These are phyloP conservation scores for Notamacropus eugenii DNA, from an alignment of 2,797 vertebrate genomes.

Conservation along the genomic window DNA sequence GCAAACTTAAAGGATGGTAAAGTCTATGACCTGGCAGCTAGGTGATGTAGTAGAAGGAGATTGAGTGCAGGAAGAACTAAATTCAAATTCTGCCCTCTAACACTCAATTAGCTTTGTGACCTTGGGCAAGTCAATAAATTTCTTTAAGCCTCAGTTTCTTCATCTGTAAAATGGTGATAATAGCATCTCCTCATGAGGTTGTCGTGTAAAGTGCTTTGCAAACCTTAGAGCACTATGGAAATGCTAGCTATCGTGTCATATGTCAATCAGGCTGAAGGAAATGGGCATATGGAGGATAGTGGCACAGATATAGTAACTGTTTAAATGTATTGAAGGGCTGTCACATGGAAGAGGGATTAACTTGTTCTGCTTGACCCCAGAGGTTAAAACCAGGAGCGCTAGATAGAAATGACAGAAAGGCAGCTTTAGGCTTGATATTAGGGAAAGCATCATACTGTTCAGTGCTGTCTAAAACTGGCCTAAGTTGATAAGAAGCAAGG, in stretches of 20 bases:
- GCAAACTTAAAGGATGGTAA: background rate
- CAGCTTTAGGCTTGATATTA: background rate
- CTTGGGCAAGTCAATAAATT: background rate
- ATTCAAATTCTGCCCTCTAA: background rate
- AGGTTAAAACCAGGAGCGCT: background rate
- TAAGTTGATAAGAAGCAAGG: background rate
- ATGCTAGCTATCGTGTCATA: background rate
- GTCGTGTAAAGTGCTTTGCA: background rate
- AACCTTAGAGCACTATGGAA: background rate
- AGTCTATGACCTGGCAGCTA: background rate
- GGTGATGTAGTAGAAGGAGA: background rate
- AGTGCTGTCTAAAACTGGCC: background rate
- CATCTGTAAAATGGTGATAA: background rate
- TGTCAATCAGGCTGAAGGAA: background rate
- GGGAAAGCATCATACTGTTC: background rate
- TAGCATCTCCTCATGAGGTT: background rate
- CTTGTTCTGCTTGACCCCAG: background rate
- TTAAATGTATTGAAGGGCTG: background rate
- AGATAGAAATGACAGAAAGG: background rate
- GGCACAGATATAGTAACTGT: background rate
- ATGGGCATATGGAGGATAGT: background rate
- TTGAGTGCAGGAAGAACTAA: background rate
- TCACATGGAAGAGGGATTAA: background rate
- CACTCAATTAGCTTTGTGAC: background rate
- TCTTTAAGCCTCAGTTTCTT: background rate